Percentiles rank a stretch among this genome's conserved stretches.
Conservation (phyloP, 1,140 invertebrate genomes). For the Lepidostoma basale region DNA sequence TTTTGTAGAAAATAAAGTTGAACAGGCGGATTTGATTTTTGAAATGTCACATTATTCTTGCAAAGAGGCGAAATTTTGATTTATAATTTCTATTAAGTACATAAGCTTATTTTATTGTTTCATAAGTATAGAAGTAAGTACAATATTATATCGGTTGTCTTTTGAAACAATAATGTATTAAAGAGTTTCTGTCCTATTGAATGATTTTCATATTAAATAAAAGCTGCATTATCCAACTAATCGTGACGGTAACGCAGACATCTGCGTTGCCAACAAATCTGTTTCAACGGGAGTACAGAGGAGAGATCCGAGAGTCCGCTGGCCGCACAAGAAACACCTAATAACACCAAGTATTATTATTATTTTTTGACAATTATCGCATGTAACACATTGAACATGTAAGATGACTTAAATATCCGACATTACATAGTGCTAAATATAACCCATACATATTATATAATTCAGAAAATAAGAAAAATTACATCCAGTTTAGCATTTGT, state of each 20-base stretch:
- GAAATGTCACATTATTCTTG: too few relatives aligned
- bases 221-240: neutral
- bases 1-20: too few relatives aligned
- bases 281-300: neutral
- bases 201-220: too few relatives aligned
- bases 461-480: neutral
- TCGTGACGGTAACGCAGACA: neutral
- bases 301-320: conserved; percentile 10
- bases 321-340: conserved; percentile 11
- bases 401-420: conserved; percentile 3
- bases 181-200: neutral
- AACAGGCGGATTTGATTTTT: too few relatives aligned
- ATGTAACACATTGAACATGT: conserved; percentile 25
- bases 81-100: too few relatives aligned
- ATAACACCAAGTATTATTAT: conserved; percentile 38
- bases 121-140: neutral
- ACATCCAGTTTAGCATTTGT: neutral
- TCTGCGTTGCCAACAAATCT: neutral
- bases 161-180: neutral
- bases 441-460: neutral
- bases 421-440: neutral
- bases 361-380: conserved; percentile 40
- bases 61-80: too few relatives aligned
- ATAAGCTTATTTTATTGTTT: too few relatives aligned
- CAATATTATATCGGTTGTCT: neutral